Conservation (phyloP, 2,113 vertebrate genomes). For the Eulemur rufifrons region DNA sequence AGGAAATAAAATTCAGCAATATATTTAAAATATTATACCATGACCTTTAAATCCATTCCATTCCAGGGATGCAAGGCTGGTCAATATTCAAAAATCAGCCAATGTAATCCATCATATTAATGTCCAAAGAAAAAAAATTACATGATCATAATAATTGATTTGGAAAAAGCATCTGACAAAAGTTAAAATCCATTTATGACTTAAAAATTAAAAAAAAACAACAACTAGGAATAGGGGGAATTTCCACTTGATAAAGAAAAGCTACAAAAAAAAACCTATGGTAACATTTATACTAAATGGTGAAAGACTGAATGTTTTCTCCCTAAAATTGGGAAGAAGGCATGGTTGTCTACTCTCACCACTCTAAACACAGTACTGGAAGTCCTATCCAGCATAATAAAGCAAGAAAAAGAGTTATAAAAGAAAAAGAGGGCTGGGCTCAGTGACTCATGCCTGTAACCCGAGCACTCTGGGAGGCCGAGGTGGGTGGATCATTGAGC, state of each 20-base stretch:
- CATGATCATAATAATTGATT: neutral
- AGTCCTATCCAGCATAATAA: neutral
- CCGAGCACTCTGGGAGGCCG: no score
- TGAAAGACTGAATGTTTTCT: neutral
- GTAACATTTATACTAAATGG: neutral
- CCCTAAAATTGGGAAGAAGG: neutral
- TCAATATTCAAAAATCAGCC: neutral
- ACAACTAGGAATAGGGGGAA: neutral
- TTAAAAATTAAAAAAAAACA: neutral
- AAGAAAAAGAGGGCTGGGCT: no score
- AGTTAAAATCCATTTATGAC: neutral
- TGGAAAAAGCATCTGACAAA: neutral
- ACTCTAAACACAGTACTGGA: neutral
- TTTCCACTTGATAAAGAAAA: neutral
- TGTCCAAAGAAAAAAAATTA: neutral
- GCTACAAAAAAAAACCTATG: neutral
- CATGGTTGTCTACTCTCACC: neutral
- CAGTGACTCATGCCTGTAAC: no score
- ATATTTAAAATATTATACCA: neutral
- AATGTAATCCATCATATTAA: neutral
- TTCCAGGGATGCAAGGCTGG: neutral
- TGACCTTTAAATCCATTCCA: neutral
- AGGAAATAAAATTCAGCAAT: neutral
- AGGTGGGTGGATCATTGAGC: no score
- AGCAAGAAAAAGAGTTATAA: neutral